phyloP scores from a whole-genome alignment of 2,888 invertebrate genomes.

The Dyspetes luteomarginatus region DNA sequence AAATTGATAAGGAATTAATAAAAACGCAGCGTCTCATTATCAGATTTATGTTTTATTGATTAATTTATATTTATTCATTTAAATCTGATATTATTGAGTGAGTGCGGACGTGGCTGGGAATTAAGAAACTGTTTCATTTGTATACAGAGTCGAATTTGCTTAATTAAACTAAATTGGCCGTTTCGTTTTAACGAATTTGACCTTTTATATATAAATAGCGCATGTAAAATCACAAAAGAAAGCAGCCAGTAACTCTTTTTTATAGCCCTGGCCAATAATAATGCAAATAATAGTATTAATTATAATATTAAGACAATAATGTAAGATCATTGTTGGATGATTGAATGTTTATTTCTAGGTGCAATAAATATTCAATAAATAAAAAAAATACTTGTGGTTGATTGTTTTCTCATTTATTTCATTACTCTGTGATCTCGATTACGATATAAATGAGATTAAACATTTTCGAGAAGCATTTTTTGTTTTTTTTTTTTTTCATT shows the following conservation, averaged over 20 bases:
- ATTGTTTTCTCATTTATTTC: constrained; percentile 6
- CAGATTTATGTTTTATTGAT: not conserved
- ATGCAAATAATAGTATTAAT: constrained; percentile 4
- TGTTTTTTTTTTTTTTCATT: not conserved
- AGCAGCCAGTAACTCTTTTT: not conserved
- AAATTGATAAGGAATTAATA: not conserved
- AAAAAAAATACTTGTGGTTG: not conserved
- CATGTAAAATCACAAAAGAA: not conserved
- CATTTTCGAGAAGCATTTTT: not conserved
- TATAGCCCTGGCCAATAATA: not conserved
- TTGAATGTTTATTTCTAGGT: not conserved
- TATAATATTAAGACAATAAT: constrained; percentile 13
- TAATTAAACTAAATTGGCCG: too few species aligned
- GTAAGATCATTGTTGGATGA: not conserved
- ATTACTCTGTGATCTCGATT: constrained; percentile 15
- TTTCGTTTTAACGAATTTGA: not conserved
- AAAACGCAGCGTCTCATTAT: not conserved
- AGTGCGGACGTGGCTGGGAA: too few species aligned
- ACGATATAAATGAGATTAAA: not conserved
- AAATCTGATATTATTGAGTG: too few species aligned
- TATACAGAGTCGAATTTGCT: too few species aligned
- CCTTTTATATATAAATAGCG: not conserved
- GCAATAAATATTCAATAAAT: not conserved
- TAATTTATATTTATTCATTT: too few species aligned
- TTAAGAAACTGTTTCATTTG: too few species aligned